Evolutionary conservation across 2,113 vertebrate genomes (phyloP).

Genomic region (Junco hyemalis): DNA sequence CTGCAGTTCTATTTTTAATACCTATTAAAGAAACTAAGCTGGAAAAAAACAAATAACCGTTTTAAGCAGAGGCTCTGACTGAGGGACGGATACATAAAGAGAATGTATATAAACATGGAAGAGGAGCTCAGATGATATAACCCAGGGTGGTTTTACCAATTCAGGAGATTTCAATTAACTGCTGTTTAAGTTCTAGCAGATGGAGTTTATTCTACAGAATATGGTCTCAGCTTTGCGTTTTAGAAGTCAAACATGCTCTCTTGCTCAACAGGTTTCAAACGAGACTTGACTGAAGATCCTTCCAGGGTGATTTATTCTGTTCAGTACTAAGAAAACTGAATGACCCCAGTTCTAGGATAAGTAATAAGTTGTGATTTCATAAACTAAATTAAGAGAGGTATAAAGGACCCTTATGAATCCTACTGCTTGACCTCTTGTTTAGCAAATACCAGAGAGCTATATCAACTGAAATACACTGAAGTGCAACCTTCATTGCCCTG

Average conservation of each 20-base stretch:
- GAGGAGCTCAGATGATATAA: background rate
- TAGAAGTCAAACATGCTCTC: background rate
- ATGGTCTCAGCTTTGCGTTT: background rate
- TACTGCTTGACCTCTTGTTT: background rate
- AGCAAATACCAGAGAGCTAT: background rate
- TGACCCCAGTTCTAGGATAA: background rate
- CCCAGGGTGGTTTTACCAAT: background rate
- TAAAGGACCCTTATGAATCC: background rate
- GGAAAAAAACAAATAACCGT: background rate
- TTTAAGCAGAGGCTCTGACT: background rate
- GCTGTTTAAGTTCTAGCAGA: background rate
- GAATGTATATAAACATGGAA: background rate
- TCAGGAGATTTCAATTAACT: background rate
- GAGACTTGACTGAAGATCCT: background rate
- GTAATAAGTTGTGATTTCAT: background rate
- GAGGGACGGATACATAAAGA: background rate
- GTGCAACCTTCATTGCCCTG: background rate
- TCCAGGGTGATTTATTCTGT: background rate
- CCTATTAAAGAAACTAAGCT: background rate
- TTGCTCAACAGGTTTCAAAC: background rate
- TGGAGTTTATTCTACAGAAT: background rate
- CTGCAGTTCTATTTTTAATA: background rate
- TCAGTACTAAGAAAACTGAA: background rate
- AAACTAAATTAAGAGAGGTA: background rate
- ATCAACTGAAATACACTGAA: background rate